These are phyloP conservation scores for Rhinoptilus africanus DNA, from an alignment of 2,113 vertebrate genomes.

Conservation along the genomic window DNA sequence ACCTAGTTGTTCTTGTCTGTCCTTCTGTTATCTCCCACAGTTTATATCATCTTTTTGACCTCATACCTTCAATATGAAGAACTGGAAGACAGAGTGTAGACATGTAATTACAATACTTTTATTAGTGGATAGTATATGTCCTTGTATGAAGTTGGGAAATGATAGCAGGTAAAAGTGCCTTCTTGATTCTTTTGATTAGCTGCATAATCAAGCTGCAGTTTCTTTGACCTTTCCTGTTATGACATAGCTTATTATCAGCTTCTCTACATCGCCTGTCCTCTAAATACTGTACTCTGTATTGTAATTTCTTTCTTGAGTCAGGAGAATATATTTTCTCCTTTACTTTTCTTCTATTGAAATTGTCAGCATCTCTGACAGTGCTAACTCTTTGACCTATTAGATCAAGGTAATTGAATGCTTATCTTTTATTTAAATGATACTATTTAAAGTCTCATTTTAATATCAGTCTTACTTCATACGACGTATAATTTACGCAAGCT, in stretches of 20 bases:
- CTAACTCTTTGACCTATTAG: not conserved
- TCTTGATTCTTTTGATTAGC: constrained; percentile 50
- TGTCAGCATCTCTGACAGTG: not conserved
- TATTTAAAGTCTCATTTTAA: not conserved
- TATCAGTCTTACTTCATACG: not conserved
- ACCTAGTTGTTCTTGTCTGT: not conserved
- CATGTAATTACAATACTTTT: not conserved
- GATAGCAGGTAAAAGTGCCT: not conserved
- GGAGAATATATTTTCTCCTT: not conserved
- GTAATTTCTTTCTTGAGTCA: not conserved
- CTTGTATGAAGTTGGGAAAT: not conserved
- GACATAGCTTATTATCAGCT: constrained; percentile 13
- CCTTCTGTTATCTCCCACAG: not conserved
- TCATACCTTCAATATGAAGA: not conserved
- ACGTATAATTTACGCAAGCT: not conserved
- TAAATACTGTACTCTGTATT: not conserved
- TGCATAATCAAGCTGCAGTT: constrained; percentile 59
- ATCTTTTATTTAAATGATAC: not conserved
- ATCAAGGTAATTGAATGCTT: not conserved
- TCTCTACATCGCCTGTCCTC: not conserved
- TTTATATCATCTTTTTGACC: not conserved
- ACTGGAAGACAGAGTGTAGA: not conserved
- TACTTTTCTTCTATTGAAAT: not conserved
- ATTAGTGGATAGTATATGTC: not conserved
- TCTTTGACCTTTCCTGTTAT: constrained; percentile 33